Evolutionary conservation across 1,140 invertebrate genomes (phyloP).

Genomic region (Adelges cooleyi): DNA sequence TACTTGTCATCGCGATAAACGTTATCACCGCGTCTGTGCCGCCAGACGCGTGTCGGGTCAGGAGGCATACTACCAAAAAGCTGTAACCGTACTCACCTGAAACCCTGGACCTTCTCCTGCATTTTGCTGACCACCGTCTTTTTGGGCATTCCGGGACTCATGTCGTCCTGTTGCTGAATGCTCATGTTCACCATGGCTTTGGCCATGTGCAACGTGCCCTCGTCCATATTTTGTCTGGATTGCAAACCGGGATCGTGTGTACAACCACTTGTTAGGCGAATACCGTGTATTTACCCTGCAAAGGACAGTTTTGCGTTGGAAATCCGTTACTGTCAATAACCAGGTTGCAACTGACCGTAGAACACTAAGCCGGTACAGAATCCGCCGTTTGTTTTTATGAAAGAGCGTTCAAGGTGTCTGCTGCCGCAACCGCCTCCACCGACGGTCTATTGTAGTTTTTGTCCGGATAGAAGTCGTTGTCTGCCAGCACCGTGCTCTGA

Average conservation of each 20-base stretch:
- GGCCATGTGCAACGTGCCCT: slow-evolving; percentile 52
- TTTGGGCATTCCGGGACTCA: slow-evolving; percentile 30
- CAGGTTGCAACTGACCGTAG: slow-evolving; percentile 19
- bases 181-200: slow-evolving; percentile 46
- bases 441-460: not conserved
- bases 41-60: too few species aligned
- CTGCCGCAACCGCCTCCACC: not conserved
- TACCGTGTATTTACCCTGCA: too few species aligned
- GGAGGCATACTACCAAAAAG: too few species aligned
- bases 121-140: slow-evolving; percentile 37
- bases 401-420: slow-evolving; percentile 14
- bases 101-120: slow-evolving; percentile 39
- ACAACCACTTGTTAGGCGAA: too few species aligned
- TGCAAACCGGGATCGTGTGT: too few species aligned
- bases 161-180: slow-evolving; percentile 27
- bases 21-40: too few species aligned
- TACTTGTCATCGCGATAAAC: too few species aligned
- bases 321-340: slow-evolving; percentile 22
- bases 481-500: not conserved
- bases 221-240: slow-evolving; percentile 43
- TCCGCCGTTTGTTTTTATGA: not conserved
- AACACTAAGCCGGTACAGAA: slow-evolving; percentile 6
- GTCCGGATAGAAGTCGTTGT: not conserved
- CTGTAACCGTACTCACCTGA: slow-evolving; percentile 35
- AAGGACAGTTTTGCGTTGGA: not conserved